A percentile compares a stretch with the other conserved stretches of the same genome.
phyloP scores from a whole-genome alignment of 2,888 invertebrate genomes.

The Stenodema calcarata region DNA sequence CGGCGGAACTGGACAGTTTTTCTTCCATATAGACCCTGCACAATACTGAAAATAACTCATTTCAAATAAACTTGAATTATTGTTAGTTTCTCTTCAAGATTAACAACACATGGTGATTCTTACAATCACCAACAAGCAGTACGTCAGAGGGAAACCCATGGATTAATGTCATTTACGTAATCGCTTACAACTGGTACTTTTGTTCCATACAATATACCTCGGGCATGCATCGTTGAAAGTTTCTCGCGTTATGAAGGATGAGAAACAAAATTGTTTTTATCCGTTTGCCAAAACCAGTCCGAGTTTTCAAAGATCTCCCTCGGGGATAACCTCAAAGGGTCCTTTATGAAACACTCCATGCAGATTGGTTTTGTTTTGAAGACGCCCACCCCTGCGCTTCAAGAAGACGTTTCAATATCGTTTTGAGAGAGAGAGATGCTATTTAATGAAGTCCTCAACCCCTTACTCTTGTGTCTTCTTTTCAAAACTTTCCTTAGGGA shows the following conservation, averaged over 20 bases:
- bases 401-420: constrained; percentile 2
- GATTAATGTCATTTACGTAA: too few species aligned
- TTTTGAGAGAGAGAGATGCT: background rate
- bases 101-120: too few species aligned
- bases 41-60: too few species aligned
- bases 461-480: background rate
- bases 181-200: background rate
- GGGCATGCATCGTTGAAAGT: background rate
- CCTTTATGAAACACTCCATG: background rate
- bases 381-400: background rate
- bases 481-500: background rate
- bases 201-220: background rate
- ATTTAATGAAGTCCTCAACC: constrained; percentile 23
- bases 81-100: too few species aligned
- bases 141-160: too few species aligned
- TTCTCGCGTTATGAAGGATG: background rate
- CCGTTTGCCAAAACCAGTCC: background rate
- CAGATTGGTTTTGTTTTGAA: constrained; percentile 19
- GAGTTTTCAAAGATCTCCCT: background rate
- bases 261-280: background rate
- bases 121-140: too few species aligned
- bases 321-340: background rate
- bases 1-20: too few species aligned
- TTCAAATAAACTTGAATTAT: too few species aligned
- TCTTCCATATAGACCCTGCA: too few species aligned